Evolutionary conservation across 2,113 vertebrate genomes (phyloP), one percentile per base, ranked within the genome.

Genomic region (Gila orcuttii): DNA sequence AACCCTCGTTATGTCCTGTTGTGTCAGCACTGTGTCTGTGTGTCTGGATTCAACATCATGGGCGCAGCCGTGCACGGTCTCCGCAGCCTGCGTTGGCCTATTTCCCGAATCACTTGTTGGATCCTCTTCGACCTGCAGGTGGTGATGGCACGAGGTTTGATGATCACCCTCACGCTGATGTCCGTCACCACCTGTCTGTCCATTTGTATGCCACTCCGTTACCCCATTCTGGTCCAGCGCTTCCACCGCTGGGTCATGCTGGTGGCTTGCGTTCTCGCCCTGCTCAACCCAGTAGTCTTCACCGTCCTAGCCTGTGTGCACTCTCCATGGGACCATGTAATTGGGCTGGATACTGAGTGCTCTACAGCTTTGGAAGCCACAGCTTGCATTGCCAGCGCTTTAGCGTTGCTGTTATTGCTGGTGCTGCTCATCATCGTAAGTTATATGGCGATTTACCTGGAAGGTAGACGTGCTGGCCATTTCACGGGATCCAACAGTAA

Each of bases 131-230:
- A 91, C 60, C 13, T 89, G 15, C 93, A 94, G 90, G 84, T 91
- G 68, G 88, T 82, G 68, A 84, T 85, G 36, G 92, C 91, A 28
- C 92, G 92, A 85, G 91, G 90, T 88, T 82, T 94, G 5, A 62
- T 92, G 47, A 85, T 94, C 83, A 94, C 91, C 5, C 86, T 95
- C 83, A 89, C 90, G 68, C 85, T 94, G 66, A 93, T 93, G 93
- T 85, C 90, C n/a, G 21, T 94, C 82, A 91, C 93, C 74, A 85
- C 69, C 2, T 91, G 87, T 36, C 55, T 92, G 83, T 89, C 85
- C 19, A 84, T 93, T 50, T 93, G 92, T 84, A 91, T 89, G 88
- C 93, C 92, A 0, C 87, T 89, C 4, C 91, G 52, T 7, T 92
- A 91, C 74, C 75, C 87, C 33, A 68, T 60, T 23, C 31, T 79